Conservation (phyloP, 2,888 invertebrate genomes). For the Drosophila falleni region DNA sequence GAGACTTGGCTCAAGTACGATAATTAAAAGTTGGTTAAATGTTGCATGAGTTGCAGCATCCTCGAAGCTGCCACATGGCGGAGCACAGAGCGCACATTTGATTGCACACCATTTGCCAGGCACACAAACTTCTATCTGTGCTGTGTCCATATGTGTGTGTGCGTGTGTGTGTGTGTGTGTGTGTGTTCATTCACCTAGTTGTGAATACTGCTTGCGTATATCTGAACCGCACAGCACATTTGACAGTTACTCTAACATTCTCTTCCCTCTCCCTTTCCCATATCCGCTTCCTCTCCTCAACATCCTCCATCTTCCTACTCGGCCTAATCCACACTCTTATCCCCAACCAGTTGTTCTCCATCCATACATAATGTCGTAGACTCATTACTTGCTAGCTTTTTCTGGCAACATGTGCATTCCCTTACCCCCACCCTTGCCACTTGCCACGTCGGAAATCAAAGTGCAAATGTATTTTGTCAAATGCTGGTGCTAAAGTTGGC, state of each 20-base stretch:
- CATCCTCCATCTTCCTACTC: not conserved
- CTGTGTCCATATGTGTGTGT: constrained; percentile 4
- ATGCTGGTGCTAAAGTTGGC: constrained; percentile 56
- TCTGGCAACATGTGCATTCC: constrained; percentile 12
- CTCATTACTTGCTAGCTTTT: constrained; percentile 35
- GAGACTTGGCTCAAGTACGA: constrained; percentile 69
- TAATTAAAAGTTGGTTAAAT: constrained; percentile 81
- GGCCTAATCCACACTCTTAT: constrained; percentile 4
- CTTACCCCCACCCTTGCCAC: constrained; percentile 6
- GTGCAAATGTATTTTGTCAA: constrained; percentile 76
- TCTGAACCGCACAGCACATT: constrained; percentile 41
- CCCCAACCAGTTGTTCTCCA: not conserved
- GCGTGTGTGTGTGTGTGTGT: constrained; percentile 8
- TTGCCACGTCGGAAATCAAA: constrained; percentile 69
- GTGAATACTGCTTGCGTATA: constrained; percentile 39
- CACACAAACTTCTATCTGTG: constrained; percentile 13
- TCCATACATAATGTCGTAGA: not conserved
- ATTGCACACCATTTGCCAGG: constrained; percentile 76
- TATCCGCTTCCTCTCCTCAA: not conserved
- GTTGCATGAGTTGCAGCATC: constrained; percentile 80
- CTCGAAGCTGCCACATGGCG: constrained; percentile 51
- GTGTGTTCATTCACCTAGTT: constrained; percentile 32
- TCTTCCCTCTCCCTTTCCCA: not conserved
- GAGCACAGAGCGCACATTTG: constrained; percentile 58
- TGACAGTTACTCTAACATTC: constrained; percentile 31